Percentiles rank a stretch among this genome's conserved stretches.
Conservation (phyloP, 1,140 invertebrate genomes). For the fruit fly (Drosophila melanogaster) region DNA sequence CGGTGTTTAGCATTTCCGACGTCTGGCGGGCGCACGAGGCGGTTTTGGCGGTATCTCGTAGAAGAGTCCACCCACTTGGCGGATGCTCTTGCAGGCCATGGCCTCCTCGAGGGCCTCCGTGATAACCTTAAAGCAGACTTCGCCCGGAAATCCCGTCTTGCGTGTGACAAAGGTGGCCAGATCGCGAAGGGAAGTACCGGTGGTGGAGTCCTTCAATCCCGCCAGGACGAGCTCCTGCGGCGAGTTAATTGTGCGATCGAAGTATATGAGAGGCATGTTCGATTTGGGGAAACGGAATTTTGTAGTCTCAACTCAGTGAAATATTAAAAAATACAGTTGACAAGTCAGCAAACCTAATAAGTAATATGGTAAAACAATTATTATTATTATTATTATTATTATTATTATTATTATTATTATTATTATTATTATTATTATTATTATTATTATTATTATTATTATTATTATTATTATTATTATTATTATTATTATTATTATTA, state of each 20-base stretch:
- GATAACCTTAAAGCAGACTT: slow-evolving; percentile 45
- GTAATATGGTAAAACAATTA: too few relatives aligned
- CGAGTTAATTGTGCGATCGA: slow-evolving; percentile 38
- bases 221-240: slow-evolving; percentile 26
- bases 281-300: slow-evolving; percentile 7
- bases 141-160: slow-evolving; percentile 27
- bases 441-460: too few relatives aligned
- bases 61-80: slow-evolving; percentile 25
- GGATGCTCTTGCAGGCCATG: slow-evolving; percentile 22
- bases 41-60: slow-evolving; percentile 12
- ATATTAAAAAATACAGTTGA: not conserved
- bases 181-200: not conserved
- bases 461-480: too few relatives aligned
- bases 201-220: slow-evolving; percentile 6
- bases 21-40: not conserved
- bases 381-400: too few relatives aligned
- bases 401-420: too few relatives aligned
- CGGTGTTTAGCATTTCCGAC: slow-evolving; percentile 14
- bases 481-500: too few relatives aligned
- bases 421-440: too few relatives aligned
- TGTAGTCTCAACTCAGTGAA: slow-evolving; percentile 15
- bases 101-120: slow-evolving; percentile 24
- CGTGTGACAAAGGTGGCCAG: slow-evolving; percentile 20
- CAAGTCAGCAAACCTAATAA: not conserved
- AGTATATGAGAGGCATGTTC: slow-evolving; percentile 30